Evolutionary conservation across 2,797 vertebrate genomes (phyloP).

Genomic region (Phrynocephalus forsythii): DNA sequence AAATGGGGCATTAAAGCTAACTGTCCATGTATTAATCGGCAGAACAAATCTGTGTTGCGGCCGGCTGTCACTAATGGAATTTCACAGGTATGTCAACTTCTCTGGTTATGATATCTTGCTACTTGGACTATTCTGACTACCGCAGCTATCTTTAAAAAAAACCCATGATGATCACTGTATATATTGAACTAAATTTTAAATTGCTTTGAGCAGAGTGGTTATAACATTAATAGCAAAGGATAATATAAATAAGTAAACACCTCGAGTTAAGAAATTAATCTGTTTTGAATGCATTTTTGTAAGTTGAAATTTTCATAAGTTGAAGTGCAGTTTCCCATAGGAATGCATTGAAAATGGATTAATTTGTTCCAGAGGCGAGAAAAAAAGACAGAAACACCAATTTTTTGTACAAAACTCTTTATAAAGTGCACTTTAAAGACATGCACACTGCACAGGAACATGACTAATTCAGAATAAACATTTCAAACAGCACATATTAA

Average conservation of each 20-base stretch:
- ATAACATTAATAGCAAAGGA: neutral
- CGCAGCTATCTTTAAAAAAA: neutral
- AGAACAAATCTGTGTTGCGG: slow-evolving; percentile 91
- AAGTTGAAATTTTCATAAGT: too few species aligned
- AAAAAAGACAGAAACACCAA: too few species aligned
- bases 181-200: neutral
- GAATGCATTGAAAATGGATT: too few species aligned
- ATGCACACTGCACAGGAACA: too few species aligned
- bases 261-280: too few species aligned
- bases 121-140: neutral
- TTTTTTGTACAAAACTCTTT: too few species aligned
- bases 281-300: too few species aligned
- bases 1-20: slow-evolving; percentile 99
- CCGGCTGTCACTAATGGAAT: slow-evolving; percentile 94
- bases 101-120: neutral
- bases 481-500: too few species aligned
- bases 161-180: neutral
- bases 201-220: neutral
- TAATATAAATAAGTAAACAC: neutral
- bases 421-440: too few species aligned
- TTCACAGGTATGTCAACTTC: slow-evolving; percentile 87
- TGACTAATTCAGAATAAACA: too few species aligned
- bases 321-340: too few species aligned
- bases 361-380: too few species aligned
- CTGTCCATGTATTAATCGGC: slow-evolving; percentile 95